Evolutionary conservation across 2,113 vertebrate genomes (phyloP), one percentile per base, ranked within the genome.

Genomic region (Triplophysa rosa): DNA sequence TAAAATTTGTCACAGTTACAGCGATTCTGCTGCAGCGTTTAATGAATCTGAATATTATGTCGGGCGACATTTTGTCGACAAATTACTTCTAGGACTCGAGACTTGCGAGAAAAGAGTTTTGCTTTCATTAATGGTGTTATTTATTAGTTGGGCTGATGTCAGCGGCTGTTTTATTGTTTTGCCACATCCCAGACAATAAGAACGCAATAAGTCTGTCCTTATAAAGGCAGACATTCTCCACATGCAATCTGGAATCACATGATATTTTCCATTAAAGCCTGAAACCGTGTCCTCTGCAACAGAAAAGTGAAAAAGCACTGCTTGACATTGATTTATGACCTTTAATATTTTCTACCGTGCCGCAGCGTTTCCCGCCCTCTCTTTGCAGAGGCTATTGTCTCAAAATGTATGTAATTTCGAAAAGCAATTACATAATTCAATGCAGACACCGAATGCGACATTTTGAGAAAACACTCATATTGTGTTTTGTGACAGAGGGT

Each of bases 301-400:
- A 74, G 82, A 84, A 86, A 80, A 26, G 65, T 63, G 64, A 37
- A 85, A 61, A 79, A 59, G 80, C 74, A 54, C 67, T 21, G 67
- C 19, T 65, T 79, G 82, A 74, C 82, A 72, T 67, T 87, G 85
- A 87, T 85, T 61, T 85, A 85, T 80, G 77, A 81, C 81, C 77
- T 83, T 78, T 83, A 77, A 83, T 79, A 84, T 79, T 64, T 78
- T 63, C 33, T 75, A 52, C 78, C 24, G 45, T 68, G 70, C 49
- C 24, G 67, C 64, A 14, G 63, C 45, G 65, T 69, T 62, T 83
- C 75, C 65, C 61, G 7, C 24, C 11, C 1, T 65, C 24, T 68
- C 58, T 63, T 58, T 76, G 37, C 61, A 66, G 64, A 68, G 77
- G 63, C 64, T 63, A 23, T 59, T 75, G 45, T 80, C 56, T 75